A percentile compares a stretch with the other conserved stretches of the same genome.
Conservation (phyloP, 2,888 invertebrate genomes). For the Physocephala rufipes region DNA sequence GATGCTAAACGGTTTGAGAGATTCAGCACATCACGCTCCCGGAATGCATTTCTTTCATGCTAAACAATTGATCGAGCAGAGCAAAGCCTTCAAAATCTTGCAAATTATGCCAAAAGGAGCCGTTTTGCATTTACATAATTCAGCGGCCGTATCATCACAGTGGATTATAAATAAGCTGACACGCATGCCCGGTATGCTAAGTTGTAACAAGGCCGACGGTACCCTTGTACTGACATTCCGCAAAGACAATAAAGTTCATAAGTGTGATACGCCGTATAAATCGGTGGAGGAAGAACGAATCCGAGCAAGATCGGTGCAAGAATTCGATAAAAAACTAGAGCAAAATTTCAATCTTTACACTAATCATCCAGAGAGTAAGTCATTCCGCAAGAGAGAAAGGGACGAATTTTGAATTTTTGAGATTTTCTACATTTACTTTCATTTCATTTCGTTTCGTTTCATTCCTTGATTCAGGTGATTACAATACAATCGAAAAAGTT, state of each 20-base stretch:
- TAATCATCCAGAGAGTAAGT: constrained; percentile 62
- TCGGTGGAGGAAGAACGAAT: neutral
- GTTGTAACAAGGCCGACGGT: constrained; percentile 38
- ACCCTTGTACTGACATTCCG: neutral
- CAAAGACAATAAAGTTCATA: neutral
- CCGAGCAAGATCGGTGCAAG: neutral
- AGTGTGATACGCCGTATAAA: neutral
- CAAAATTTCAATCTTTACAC: constrained; percentile 69
- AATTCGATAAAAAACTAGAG: constrained; percentile 57
- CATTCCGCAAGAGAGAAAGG: neutral
- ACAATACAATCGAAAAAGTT: constrained; percentile 43
- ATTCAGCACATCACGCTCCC: constrained; percentile 58
- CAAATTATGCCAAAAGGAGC: constrained; percentile 68
- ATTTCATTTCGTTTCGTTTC: constrained; percentile 1
- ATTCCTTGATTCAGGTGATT: constrained; percentile 46
- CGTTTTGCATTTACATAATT: constrained; percentile 68
- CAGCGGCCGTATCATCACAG: constrained; percentile 65
- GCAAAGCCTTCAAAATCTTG: constrained; percentile 68
- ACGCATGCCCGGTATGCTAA: constrained; percentile 53
- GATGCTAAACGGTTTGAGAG: constrained; percentile 40
- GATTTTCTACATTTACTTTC: neutral
- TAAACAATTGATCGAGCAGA: constrained; percentile 65
- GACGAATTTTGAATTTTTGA: neutral
- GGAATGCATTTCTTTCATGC: constrained; percentile 67
- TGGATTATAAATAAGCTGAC: constrained; percentile 67